Conservation (phyloP, 64 coral and sea anemone genomes). For the Porites australiensis region DNA sequence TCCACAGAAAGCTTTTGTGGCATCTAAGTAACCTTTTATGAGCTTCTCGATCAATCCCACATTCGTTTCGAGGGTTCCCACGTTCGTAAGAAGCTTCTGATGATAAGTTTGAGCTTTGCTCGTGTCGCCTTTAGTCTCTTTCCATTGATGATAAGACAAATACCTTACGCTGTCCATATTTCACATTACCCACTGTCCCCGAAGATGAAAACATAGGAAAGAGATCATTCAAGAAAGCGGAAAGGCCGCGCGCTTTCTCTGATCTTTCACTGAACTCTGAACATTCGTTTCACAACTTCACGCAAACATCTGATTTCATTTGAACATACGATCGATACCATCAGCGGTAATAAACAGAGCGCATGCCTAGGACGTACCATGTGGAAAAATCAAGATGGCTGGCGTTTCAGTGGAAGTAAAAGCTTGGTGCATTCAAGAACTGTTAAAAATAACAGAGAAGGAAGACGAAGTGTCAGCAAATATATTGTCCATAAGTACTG, state of each 20-base stretch:
- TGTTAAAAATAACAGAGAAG: slow-evolving; percentile 88
- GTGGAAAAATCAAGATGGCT: slow-evolving; percentile 62
- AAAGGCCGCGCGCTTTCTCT: not conserved
- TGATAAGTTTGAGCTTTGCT: slow-evolving; percentile 73
- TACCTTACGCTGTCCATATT: slow-evolving; percentile 94
- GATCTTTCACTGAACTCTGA: not conserved
- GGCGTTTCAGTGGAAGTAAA: slow-evolving; percentile 43
- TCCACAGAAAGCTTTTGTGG: slow-evolving; percentile 84
- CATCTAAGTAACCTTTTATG: slow-evolving; percentile 96
- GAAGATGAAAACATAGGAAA: slow-evolving; percentile 27
- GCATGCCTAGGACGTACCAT: not conserved
- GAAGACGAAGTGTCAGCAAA: slow-evolving; percentile 77
- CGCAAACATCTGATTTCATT: slow-evolving; percentile 22
- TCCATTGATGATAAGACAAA: slow-evolving; percentile 96
- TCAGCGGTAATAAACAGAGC: not conserved
- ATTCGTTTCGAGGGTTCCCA: slow-evolving; percentile 88
- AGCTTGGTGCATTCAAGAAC: slow-evolving; percentile 84
- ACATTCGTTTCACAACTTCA: slow-evolving; percentile 9
- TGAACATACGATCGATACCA: not conserved
- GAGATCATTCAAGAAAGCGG: not conserved
- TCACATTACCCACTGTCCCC: not conserved
- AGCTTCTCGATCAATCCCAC: slow-evolving; percentile 84
- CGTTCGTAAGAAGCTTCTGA: slow-evolving; percentile 84
- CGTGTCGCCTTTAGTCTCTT: slow-evolving; percentile 73
- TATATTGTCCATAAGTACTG: slow-evolving; percentile 78